A percentile compares a stretch with the other conserved stretches of the same genome.
phyloP scores from a whole-genome alignment of 2,888 invertebrate genomes.

The Chaetogeoica ovagalla region DNA sequence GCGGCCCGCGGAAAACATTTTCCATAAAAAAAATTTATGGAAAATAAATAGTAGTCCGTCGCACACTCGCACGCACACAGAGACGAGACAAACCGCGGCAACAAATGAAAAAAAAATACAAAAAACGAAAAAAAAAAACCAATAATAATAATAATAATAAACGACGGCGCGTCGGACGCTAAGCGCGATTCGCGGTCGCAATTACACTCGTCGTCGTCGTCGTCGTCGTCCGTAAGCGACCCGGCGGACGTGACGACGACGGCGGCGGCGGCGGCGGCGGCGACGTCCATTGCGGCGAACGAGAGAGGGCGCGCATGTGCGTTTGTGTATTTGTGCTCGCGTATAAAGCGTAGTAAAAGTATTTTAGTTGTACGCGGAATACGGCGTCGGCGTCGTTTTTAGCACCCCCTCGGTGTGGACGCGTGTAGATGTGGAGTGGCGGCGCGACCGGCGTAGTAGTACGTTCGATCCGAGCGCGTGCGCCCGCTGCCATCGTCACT shows the following conservation, averaged over 20 bases:
- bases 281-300: background rate
- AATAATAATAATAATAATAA: too few relatives aligned
- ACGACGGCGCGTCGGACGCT: background rate
- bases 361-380: conserved; percentile 35
- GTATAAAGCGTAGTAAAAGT: conserved; percentile 35
- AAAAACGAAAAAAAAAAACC: too few relatives aligned
- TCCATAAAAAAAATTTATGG: too few relatives aligned
- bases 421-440: too few relatives aligned
- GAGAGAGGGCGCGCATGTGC: background rate
- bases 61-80: too few relatives aligned
- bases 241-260: conserved; percentile 3
- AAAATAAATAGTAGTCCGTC: too few relatives aligned
- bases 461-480: conserved; percentile 32
- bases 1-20: conserved; percentile 8
- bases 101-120: too few relatives aligned
- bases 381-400: background rate
- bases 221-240: conserved; percentile 29
- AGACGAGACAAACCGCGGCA: too few relatives aligned
- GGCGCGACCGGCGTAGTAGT: conserved; percentile 16
- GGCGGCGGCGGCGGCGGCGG: conserved; percentile 11
- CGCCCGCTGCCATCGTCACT: background rate
- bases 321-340: background rate
- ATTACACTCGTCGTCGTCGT: conserved; percentile 33
- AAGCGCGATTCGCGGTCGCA: conserved; percentile 15
- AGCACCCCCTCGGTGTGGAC: too few relatives aligned